Conservation (phyloP, 92 coral and sea anemone species). For the Siderastrea radians region DNA sequence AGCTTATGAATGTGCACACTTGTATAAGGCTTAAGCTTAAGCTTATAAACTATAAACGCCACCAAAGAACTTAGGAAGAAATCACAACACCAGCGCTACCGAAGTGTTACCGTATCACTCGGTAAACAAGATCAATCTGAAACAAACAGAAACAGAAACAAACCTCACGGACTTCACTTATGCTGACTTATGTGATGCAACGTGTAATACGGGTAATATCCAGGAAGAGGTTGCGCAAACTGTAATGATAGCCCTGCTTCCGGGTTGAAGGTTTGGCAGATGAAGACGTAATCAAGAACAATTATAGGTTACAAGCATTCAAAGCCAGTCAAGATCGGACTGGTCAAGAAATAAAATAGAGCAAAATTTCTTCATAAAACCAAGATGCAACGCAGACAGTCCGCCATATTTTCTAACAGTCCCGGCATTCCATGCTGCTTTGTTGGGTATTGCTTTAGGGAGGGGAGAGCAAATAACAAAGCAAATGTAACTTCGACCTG, state of each 20-base stretch:
- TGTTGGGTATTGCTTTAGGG: not conserved
- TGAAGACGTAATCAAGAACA: too few species aligned
- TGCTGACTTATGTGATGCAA: too few species aligned
- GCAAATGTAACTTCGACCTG: not conserved
- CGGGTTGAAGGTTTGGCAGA: not conserved
- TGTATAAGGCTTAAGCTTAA: too few species aligned
- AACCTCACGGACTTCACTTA: too few species aligned
- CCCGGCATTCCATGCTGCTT: conserved; percentile 19
- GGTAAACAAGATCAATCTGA: too few species aligned
- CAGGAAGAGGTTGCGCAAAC: not conserved
- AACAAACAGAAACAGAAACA: too few species aligned
- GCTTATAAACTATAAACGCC: too few species aligned
- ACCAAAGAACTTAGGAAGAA: too few species aligned
- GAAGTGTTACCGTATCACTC: too few species aligned
- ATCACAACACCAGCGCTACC: too few species aligned
- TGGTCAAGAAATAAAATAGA: not conserved
- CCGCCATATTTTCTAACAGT: conserved; percentile 32
- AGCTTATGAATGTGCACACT: too few species aligned
- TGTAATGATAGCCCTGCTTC: conserved; percentile 14
- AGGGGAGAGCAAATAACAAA: not conserved
- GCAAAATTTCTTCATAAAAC: not conserved
- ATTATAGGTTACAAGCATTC: not conserved
- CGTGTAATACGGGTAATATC: not conserved
- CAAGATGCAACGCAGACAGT: not conserved
- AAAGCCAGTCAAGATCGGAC: not conserved